phyloP scores from a whole-genome alignment of 2,888 invertebrate genomes.

The Psococerastis gibbosa region DNA sequence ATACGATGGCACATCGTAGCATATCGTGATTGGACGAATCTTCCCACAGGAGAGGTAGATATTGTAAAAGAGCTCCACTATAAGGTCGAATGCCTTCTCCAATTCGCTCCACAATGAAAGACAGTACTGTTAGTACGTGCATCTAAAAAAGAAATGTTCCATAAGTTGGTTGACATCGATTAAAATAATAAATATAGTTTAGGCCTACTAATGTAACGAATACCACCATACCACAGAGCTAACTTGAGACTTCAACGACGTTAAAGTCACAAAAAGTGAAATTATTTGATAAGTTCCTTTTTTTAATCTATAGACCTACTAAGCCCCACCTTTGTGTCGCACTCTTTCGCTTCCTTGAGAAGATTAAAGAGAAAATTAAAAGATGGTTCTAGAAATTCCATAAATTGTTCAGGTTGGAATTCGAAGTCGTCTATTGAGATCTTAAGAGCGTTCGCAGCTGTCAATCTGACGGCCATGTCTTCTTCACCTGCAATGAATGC shows the following conservation, averaged over 20 bases:
- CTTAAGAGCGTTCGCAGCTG: conserved; percentile 68
- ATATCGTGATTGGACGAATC: conserved; percentile 76
- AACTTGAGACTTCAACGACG: too few species aligned
- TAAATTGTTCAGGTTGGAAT: conserved; percentile 70
- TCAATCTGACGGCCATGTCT: conserved; percentile 74
- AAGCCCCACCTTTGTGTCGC: conserved; percentile 62
- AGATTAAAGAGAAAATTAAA: conserved; percentile 66
- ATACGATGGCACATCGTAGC: conserved; percentile 77
- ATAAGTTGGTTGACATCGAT: too few species aligned
- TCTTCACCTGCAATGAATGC: conserved; percentile 37
- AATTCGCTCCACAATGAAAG: conserved; percentile 73
- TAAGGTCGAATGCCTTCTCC: conserved; percentile 54
- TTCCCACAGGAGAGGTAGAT: conserved; percentile 74
- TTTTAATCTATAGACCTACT: conserved; percentile 1
- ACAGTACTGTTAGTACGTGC: conserved; percentile 78
- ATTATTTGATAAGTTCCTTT: neutral
- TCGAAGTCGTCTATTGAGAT: conserved; percentile 81
- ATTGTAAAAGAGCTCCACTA: conserved; percentile 50
- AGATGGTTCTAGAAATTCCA: conserved; percentile 58
- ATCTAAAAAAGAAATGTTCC: conserved; percentile 39
- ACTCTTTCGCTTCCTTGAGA: conserved; percentile 71
- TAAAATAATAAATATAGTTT: too few species aligned
- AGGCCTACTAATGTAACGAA: neutral
- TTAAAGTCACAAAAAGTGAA: conserved; percentile 5
- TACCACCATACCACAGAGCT: neutral